Evolutionary conservation across 1,140 invertebrate species (phyloP).

Genomic region (Grapholita molesta): DNA sequence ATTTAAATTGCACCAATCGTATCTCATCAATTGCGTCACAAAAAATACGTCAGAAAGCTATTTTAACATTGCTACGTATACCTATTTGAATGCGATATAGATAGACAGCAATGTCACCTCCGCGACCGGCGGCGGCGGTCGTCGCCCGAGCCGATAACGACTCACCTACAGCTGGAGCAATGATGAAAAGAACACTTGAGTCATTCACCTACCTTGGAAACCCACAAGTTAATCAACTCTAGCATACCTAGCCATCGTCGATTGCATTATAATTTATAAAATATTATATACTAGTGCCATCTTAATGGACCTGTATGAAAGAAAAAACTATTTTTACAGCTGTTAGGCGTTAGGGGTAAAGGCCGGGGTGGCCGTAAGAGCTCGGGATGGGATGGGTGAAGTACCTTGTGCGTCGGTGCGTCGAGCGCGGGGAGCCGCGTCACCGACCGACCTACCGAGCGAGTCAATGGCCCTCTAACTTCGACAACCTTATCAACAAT

Average conservation of each 20-base stretch:
- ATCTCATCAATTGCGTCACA: not conserved
- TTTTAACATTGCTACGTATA: not conserved
- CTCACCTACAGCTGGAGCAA: not conserved
- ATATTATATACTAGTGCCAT: not conserved
- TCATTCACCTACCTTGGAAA: not conserved
- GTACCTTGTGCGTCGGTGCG: not conserved
- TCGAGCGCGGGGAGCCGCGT: not conserved
- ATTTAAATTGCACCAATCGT: not conserved
- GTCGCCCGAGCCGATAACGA: slow-evolving; percentile 7
- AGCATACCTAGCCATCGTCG: not conserved
- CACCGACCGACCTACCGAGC: slow-evolving; percentile 1
- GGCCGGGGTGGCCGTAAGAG: not conserved
- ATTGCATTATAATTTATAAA: not conserved
- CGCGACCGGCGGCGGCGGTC: not conserved
- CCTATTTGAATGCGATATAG: not conserved
- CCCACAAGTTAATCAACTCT: not conserved
- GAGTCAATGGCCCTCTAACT: slow-evolving; percentile 16
- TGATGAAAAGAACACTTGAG: not conserved
- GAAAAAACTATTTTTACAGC: not conserved
- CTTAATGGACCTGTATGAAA: not conserved
- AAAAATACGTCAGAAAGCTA: not conserved
- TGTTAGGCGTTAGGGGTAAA: not conserved
- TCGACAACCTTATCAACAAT: slow-evolving; percentile 14
- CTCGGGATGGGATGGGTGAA: not conserved
- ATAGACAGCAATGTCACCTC: slow-evolving; percentile 7